Base-by-base conservation (phyloP, 2,797 vertebrate genomes). In the Dermochelys coriacea region DNA sequence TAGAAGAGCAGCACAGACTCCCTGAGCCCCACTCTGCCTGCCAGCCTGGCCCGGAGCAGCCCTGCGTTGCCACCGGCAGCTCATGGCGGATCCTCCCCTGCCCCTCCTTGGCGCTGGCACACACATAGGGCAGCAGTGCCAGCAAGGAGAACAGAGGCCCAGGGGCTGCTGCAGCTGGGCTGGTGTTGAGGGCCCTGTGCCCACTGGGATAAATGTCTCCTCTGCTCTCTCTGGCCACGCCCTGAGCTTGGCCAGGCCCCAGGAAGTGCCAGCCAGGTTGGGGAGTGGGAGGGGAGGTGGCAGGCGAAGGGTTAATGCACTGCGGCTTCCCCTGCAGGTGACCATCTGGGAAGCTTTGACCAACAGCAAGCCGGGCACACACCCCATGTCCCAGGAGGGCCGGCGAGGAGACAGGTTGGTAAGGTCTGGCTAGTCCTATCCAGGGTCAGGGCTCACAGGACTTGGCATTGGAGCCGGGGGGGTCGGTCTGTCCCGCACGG, bases 301-400 rank as follows among this genome's bases (percentile, higher is more conserved):
- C 27, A 34, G 7, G 78, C 4, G 3, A 52, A 52, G 79, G 50
- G 12, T 16, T 47, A 80, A 80, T 54, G 23, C 5, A 11, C 12
- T 29, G 74, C 6, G 11, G 64, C 85, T 74, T n/a, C 9, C 94
- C 37, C 51, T n/a, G 1, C 92, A 99, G 99, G 99, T 99, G 95
- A 99, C 99, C 83, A 99, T 99, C 97, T 99, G 99, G 99, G 99
- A 99, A 97, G 99, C 99, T 0, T 97, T 99, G 97, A 99, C 99
- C 96, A 99, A 99, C 95, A 99, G 99, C 98, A 99, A 99, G 94
- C 99, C 99, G 0, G 99, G 99, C 96, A 98, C 99, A 2, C 99
- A 98, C 97, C 98, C 99, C 34, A 98, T 99, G 96, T 98, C 99
- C 74, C 98, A 98, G 75, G 99, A 99, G 94, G 98, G 98, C 12